Percentiles rank a stretch among this genome's conserved stretches.
Conservation (phyloP, 1,140 invertebrate genomes). For the Drosophila prosaltans region DNA sequence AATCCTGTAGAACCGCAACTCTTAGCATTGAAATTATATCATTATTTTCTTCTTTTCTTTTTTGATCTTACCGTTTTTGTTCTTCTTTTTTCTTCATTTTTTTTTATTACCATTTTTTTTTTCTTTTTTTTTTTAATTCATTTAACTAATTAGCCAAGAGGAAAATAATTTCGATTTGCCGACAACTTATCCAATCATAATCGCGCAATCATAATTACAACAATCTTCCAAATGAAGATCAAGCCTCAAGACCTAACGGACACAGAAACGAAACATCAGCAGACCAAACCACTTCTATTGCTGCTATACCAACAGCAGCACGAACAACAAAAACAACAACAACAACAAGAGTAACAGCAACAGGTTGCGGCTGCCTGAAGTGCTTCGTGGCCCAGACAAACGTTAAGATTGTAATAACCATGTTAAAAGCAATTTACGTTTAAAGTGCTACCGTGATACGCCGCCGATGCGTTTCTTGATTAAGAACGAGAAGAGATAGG, state of each 20-base stretch:
- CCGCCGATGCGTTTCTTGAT: conserved; percentile 79
- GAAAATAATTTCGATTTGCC: conserved; percentile 72
- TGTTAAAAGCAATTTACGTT: conserved; percentile 82
- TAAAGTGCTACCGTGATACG: conserved; percentile 82
- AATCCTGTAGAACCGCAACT: conserved; percentile 47
- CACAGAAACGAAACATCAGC: not conserved
- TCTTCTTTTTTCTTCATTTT: not conserved
- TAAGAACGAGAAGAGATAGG: conserved; percentile 54
- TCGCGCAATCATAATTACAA: conserved; percentile 79
- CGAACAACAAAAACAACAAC: conserved; percentile 25
- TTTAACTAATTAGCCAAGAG: conserved; percentile 67
- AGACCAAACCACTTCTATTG: not conserved
- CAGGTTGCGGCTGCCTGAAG: conserved; percentile 61
- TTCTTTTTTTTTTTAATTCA: not conserved
- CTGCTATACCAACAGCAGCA: not conserved
- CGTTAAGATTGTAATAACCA: conserved; percentile 82
- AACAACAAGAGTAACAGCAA: conserved; percentile 40
- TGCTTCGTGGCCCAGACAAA: conserved; percentile 78
- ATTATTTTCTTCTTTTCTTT: not conserved
- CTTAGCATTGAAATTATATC: too few species aligned
- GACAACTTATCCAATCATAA: conserved; percentile 79
- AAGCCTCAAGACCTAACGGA: conserved; percentile 36
- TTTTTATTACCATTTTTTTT: not conserved
- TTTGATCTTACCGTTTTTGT: conserved; percentile 49
- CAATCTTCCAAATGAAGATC: conserved; percentile 63